Evolutionary conservation across 1,140 invertebrate genomes (phyloP).

Genomic region (Drosophila setifemur): DNA sequence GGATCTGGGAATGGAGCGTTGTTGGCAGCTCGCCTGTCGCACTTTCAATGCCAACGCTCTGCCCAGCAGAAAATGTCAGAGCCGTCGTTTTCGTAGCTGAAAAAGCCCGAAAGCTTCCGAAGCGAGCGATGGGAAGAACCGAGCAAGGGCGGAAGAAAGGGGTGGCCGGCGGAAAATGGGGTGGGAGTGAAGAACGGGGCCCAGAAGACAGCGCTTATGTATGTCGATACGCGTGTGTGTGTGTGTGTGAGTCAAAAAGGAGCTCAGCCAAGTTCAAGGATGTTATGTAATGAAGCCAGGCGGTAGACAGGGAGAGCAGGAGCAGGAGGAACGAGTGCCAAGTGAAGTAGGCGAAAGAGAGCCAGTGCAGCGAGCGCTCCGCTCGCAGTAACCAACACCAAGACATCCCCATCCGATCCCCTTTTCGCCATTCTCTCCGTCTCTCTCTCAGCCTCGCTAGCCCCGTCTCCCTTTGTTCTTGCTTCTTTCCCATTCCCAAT

Average conservation of each 20-base stretch:
- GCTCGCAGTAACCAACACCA: conserved; percentile 6
- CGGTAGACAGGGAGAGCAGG: no score
- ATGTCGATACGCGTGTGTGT: conserved; percentile 17
- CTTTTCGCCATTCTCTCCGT: no score
- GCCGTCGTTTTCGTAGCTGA: conserved; percentile 18
- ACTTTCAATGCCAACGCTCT: conserved; percentile 72
- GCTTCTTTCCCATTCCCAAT: conserved; percentile 1
- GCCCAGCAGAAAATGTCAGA: conserved; percentile 57
- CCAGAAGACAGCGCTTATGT: conserved; percentile 1
- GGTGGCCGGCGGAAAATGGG: conserved; percentile 6
- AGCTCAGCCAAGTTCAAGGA: conserved; percentile 80
- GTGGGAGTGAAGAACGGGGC: conserved; percentile 4
- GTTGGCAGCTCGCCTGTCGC: conserved; percentile 69
- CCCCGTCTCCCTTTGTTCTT: background rate
- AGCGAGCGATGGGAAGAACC: conserved; percentile 25
- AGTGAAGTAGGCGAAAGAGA: conserved; percentile 12
- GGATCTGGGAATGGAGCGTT: conserved; percentile 51
- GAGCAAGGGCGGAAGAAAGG: conserved; percentile 12
- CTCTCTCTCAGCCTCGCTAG: conserved; percentile 13
- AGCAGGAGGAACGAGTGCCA: conserved; percentile 12
- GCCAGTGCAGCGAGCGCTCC: conserved; percentile 14
- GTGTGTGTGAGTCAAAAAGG: conserved; percentile 35
- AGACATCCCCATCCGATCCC: conserved; percentile 41
- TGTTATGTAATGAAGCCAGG: conserved; percentile 80
- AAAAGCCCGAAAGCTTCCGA: conserved; percentile 41